phyloP scores from a whole-genome alignment of 2,113 vertebrate species.

The Tyto alba region DNA sequence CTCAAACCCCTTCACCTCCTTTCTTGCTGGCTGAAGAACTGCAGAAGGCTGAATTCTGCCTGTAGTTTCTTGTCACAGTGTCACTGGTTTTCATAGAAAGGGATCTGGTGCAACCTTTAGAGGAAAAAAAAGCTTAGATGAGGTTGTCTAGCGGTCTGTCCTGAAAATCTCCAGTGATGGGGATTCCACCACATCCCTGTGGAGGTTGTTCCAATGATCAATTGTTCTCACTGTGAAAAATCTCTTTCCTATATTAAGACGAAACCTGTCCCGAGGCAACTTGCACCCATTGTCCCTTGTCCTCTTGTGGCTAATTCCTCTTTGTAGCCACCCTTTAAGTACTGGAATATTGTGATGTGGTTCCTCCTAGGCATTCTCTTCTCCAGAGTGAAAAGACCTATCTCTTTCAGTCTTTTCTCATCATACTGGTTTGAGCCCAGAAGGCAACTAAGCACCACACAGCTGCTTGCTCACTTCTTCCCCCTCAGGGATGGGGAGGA shows the following conservation, averaged over 20 bases:
- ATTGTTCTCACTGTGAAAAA: not conserved
- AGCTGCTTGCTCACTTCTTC: too few relatives aligned
- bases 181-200: fast-evolving
- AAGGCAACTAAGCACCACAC: too few relatives aligned
- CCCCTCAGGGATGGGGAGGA: too few relatives aligned
- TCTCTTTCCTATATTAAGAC: not conserved
- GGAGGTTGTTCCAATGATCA: not conserved
- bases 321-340: not conserved
- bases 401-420: not conserved
- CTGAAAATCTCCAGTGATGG: not conserved
- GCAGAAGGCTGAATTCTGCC: not conserved
- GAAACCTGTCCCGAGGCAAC: not conserved
- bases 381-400: not conserved
- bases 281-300: not conserved
- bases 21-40: not conserved
- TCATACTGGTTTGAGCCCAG: too few relatives aligned
- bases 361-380: not conserved
- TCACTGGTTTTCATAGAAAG: not conserved
- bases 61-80: not conserved
- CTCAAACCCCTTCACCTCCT: not conserved
- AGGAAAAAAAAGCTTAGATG: not conserved
- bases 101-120: not conserved
- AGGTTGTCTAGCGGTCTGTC: not conserved
- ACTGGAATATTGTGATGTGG: not conserved
- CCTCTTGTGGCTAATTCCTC: not conserved